Conservation (phyloP, 2,797 vertebrate genomes). For the Halcyon chelicuti region DNA sequence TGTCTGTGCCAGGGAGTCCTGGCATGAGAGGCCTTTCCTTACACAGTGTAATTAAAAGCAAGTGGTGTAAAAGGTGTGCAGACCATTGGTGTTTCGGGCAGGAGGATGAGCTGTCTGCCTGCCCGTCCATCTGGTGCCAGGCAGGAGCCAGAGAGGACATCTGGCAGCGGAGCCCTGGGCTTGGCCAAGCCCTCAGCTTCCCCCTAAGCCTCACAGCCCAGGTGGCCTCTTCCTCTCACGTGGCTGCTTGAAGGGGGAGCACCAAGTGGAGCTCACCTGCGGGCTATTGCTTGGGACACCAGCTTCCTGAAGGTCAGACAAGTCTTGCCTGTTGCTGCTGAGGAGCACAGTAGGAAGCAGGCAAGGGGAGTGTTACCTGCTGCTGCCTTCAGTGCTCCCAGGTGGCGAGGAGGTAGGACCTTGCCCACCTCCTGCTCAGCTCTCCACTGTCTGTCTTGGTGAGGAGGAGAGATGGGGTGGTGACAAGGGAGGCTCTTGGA, state of each 20-base stretch:
- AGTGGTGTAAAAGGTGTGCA: not conserved
- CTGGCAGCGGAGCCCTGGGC: not conserved
- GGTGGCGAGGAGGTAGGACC: not conserved
- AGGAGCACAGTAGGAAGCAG: not conserved
- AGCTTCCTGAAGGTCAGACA: fast-evolving
- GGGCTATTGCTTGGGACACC: not conserved
- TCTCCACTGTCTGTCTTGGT: not conserved
- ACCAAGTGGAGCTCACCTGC: not conserved
- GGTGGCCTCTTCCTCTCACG: fast-evolving
- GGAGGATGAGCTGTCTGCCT: not conserved
- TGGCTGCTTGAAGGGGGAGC: not conserved
- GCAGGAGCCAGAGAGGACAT: not conserved
- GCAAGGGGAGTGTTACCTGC: not conserved
- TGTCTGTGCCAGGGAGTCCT: not conserved
- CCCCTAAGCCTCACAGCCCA: fast-evolving
- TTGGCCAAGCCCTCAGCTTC: not conserved
- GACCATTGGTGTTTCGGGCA: not conserved
- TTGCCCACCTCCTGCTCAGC: not conserved
- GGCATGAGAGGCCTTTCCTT: not conserved
- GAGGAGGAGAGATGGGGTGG: not conserved
- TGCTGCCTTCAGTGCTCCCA: not conserved
- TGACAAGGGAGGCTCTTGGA: fast-evolving
- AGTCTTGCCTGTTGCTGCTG: not conserved
- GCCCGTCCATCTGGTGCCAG: fast-evolving
- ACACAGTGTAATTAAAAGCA: slow-evolving; percentile 48